Evolutionary conservation across 2,888 invertebrate species (phyloP).

Genomic region (Malthinus flaveolus): DNA sequence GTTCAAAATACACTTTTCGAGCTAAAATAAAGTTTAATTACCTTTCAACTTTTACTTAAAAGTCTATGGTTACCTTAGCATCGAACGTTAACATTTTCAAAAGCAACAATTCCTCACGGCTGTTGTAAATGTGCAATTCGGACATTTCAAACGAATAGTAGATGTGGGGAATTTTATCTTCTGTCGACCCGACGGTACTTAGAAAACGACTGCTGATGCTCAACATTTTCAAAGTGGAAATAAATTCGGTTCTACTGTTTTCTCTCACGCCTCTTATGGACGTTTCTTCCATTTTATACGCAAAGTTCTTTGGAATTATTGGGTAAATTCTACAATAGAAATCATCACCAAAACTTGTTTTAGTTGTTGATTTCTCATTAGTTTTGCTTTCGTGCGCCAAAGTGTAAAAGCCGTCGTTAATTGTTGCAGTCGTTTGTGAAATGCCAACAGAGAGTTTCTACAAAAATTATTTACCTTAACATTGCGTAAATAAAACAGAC

Average conservation of each 20-base stretch:
- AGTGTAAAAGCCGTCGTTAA: constrained; percentile 63
- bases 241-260: constrained; percentile 70
- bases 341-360: constrained; percentile 56
- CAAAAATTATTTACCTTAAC: constrained; percentile 22
- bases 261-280: constrained; percentile 70
- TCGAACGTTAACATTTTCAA: constrained; percentile 64
- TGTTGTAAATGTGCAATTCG: constrained; percentile 65
- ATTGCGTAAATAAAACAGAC: not conserved
- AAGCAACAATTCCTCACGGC: constrained; percentile 60
- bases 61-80: constrained; percentile 59
- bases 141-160: constrained; percentile 67
- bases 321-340: constrained; percentile 70
- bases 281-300: constrained; percentile 70
- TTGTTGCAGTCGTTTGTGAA: constrained; percentile 60
- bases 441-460: constrained; percentile 70
- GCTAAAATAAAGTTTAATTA: constrained; percentile 45
- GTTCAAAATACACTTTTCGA: constrained; percentile 67
- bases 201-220: constrained; percentile 44
- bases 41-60: not conserved
- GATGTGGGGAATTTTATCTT: constrained; percentile 58
- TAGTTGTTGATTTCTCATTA: constrained; percentile 55
- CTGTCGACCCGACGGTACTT: constrained; percentile 28
- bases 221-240: constrained; percentile 57
- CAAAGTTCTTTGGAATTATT: constrained; percentile 80
- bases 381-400: constrained; percentile 56